Evolutionary conservation across 2,797 vertebrate species (phyloP).

Genomic region (Pseudomugil tenellus): DNA sequence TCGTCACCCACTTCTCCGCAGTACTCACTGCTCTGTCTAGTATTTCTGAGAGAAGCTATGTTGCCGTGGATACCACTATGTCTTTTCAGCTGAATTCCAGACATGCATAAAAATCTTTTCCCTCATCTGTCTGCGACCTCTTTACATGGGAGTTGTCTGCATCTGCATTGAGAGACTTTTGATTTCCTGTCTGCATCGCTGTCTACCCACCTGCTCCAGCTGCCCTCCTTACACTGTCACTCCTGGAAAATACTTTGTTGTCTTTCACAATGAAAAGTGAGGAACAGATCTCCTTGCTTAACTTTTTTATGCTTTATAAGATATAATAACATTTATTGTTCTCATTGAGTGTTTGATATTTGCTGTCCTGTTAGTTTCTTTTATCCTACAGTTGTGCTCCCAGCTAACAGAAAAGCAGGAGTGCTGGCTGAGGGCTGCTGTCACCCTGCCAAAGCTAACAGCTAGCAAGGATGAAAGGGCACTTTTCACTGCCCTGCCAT

Average conservation of each 20-base stretch:
- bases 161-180: slow-evolving; percentile 56
- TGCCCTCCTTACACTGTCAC: slow-evolving; percentile 27
- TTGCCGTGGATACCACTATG: slow-evolving; percentile 81
- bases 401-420: slow-evolving; percentile 55
- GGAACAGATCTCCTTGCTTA: slow-evolving; percentile 23
- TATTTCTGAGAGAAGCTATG: slow-evolving; percentile 54
- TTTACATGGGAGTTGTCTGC: slow-evolving; percentile 39
- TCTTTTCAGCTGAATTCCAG: slow-evolving; percentile 67
- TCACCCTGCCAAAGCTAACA: slow-evolving; percentile 73
- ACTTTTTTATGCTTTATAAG: slow-evolving; percentile 16
- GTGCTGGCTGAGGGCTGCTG: slow-evolving; percentile 46
- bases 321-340: slow-evolving; percentile 51
- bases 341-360: slow-evolving; percentile 24
- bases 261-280: slow-evolving; percentile 25
- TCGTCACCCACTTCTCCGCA: slow-evolving; percentile 16
- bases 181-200: slow-evolving; percentile 68
- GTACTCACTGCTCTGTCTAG: slow-evolving; percentile 45
- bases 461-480: slow-evolving; percentile 69
- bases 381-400: slow-evolving; percentile 35
- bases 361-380: slow-evolving; percentile 24
- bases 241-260: slow-evolving; percentile 37
- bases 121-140: slow-evolving; percentile 50
- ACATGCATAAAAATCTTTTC: slow-evolving; percentile 41
- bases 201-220: slow-evolving; percentile 62
- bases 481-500: slow-evolving; percentile 63